Evolutionary conservation across 2,888 invertebrate genomes (phyloP), one percentile per base, ranked within the genome.

Genomic region (Dasysyrphus tricinctus): DNA sequence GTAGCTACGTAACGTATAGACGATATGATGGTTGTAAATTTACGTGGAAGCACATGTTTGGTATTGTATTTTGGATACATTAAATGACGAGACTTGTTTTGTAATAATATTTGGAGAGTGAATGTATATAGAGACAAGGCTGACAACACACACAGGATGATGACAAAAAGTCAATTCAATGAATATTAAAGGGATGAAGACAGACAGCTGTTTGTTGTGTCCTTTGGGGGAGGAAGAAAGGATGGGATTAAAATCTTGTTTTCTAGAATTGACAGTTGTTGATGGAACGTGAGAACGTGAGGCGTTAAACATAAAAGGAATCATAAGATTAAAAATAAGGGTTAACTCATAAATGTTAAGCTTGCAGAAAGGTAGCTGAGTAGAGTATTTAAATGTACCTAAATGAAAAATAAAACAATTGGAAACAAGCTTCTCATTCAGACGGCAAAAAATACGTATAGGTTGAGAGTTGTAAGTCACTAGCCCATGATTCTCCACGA

Each of bases 11-110:
- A 44, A 44, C 39, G 7, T 11, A 44, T 44, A 44, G 5, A 51
- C 29, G 2, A 51, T 12, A 29, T 67, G 59, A 51, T 82, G 59
- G 70, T 81, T 65, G 82, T 80, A 75, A 65, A 70, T 69, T 57
- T 70, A 70, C 49, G 49, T 69, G 49, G 56, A 14, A 83, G 56
- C 70, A 80, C 75, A 83, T 83, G 83, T 80, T 83, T 37, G 63
- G 70, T 57, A 79, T 80, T 63, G 54, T 63, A 78, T 78, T 72
- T 69, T 67, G 54, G 74, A 72, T 61, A 73, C 37, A 63, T 70
- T 69, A 70, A 75, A 70, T 70, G 69, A 63, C 49, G 37, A 49
- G 49, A 81, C 76, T 73, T 56, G 63, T 70, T 39, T 63, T 49
- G 61, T 67, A 44, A 61, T 67, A 56, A 63, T 69, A 59, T 56